Base-by-base conservation (phyloP, 2,797 vertebrate species). In the Astyanax mexicanus region DNA sequence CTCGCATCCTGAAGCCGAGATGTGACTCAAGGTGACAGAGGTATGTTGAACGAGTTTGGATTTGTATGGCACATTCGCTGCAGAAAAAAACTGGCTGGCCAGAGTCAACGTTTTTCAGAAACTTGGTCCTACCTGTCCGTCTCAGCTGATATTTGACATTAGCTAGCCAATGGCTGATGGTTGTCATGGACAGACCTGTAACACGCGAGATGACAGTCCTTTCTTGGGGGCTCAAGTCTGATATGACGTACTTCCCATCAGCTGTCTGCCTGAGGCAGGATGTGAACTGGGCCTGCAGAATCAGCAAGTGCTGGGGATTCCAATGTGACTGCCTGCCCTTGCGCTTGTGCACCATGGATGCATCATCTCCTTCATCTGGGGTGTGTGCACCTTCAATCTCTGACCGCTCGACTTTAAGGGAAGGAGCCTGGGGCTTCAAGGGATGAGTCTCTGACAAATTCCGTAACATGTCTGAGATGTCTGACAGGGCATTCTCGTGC, bases 71-170 rank as follows among this genome's bases (percentile, higher is more conserved):
- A 81, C 98, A 99, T 91, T 99, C 98, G 23, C 97, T 98, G 88
- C 98, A 99, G 93, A 97, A 99, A 93, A 99, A 99, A 87, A 96
- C 93, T 0, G 98, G 97, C 84, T 98, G 96, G 77, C 97, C 96
- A 0, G 97, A 98, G 91, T 99, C 97, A 86, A 98, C 88, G 89
- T 99, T 98, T 93, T 98, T 99, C 82, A 99, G 94, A 92, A 99
- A 99, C 92, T 99, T 99, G 84, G 98, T 99, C 88, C 98, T 95
- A 81, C 98, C 98, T 69, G 98, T 99, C 92, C 98, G 96, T 89
- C 98, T 94, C 40, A 99, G 95, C 93, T 99, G 98, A 91, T 99
- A 99, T 89, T 99, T 99, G 83, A 99, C 98, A 72, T 99, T 99
- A 85, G 98, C 98, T 83, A 99, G 92, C 98, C 98, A 99, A 92